Conservation (phyloP, 2,113 vertebrate genomes). For the Girardinichthys multiradiatus region DNA sequence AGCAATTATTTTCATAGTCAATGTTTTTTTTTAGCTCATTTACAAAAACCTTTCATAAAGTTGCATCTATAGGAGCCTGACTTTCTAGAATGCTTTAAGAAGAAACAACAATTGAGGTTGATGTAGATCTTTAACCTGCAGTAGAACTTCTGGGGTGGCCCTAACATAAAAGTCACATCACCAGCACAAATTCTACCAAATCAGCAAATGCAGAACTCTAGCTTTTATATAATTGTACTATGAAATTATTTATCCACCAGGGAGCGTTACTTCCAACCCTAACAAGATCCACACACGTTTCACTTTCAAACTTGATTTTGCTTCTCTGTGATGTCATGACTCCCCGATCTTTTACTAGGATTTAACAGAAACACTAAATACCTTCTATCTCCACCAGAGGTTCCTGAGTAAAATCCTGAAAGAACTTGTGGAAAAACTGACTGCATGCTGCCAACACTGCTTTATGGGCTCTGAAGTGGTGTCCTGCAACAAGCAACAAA, state of each 20-base stretch:
- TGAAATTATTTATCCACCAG: conserved; percentile 4
- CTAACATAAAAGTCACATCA: too few relatives aligned
- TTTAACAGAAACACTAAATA: conserved; percentile 60
- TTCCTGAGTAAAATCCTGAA: conserved; percentile 97
- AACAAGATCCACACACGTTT: neutral
- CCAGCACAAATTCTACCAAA: too few relatives aligned
- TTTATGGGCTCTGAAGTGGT: conserved; percentile 98
- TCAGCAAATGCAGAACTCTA: neutral
- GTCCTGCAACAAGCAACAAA: conserved; percentile 78
- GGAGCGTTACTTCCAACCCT: neutral
- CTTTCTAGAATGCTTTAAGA: neutral
- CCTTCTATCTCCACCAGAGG: conserved; percentile 98
- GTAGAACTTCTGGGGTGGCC: too few relatives aligned
- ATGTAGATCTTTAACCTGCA: too few relatives aligned
- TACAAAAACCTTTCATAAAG: neutral
- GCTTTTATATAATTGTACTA: neutral
- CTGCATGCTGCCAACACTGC: conserved; percentile 98
- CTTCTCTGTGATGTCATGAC: neutral
- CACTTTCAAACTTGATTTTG: too few relatives aligned
- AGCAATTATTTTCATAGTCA: neutral
- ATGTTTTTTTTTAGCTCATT: neutral
- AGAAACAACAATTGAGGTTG: neutral
- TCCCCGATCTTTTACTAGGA: neutral
- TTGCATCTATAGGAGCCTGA: neutral
- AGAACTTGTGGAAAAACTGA: conserved; percentile 98